Base-by-base conservation (phyloP, 1,140 invertebrate genomes). In the Prorops nasuta region DNA sequence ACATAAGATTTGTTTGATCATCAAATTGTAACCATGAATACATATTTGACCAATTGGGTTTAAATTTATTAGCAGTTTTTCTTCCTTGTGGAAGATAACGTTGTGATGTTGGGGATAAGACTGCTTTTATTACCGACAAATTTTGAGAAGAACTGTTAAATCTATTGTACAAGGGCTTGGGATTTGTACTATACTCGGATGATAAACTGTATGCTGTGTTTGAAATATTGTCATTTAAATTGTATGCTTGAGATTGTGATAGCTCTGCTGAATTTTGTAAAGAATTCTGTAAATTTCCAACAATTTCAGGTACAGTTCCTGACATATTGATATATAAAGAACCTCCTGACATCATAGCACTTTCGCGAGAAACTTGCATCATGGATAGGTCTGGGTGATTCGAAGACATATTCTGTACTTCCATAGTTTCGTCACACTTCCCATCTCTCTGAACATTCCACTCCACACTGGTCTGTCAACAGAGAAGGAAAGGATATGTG, bases 11-110 rank as follows among this genome's bases (percentile, higher is more conserved):
- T 18, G 76, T 76, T 28, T 68, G 44, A 64, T 84, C 79, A 49
- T 88, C 86, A 53, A 86, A 88, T 53, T 86, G 80, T 36, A 89
- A 63, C 86, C 86, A 88, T 2, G 81, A 79, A 65, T 84, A 87
- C 4, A 80, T 79, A 28, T 83, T 78, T 10, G 87, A 66, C 86
- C 86, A 88, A 47, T 78, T 81, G 10, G 79, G 66, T 38, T 83
- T 79, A 61, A 89, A 89, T 44, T 79, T 80, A 14, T 83, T n/a
- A n/a, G n/a, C 82, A 35, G 78, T 77, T 63, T 86, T 87, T 53
- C 81, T 74, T 21, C 72, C 65, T 19, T 64, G 49, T 16, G 46
- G 15, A 46, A 36, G 20, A 32, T 52, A 37, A 37, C 61, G 58
- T 3, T 55, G 54, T 14, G 49, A 51, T 56, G 34, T 44, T 20